Conservation (phyloP, 2,797 vertebrate species). For the Sphaeramia orbicularis region DNA sequence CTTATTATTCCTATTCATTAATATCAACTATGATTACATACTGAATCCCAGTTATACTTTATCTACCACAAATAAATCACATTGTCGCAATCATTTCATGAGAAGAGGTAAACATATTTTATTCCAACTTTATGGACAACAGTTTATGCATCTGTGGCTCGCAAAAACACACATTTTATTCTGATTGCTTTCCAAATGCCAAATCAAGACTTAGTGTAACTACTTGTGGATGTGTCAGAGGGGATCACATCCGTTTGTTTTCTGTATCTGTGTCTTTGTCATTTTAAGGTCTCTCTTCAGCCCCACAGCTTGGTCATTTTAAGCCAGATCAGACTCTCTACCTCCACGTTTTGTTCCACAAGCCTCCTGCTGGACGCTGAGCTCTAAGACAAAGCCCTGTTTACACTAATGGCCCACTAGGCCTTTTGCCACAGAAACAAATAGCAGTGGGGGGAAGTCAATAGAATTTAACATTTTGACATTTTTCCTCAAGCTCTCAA, state of each 20-base stretch:
- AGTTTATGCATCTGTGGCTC: too few species aligned
- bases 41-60: too few species aligned
- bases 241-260: slow-evolving; percentile 59
- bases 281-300: slow-evolving; percentile 72
- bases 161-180: neutral
- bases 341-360: slow-evolving; percentile 78
- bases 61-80: too few species aligned
- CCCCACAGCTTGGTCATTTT: slow-evolving; percentile 75
- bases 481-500: slow-evolving; percentile 88
- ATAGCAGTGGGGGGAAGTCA: slow-evolving; percentile 83
- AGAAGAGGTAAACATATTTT: too few species aligned
- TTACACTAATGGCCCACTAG: slow-evolving; percentile 88
- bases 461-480: slow-evolving; percentile 89
- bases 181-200: slow-evolving; percentile 26
- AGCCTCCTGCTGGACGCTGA: slow-evolving; percentile 83
- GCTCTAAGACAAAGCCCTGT: slow-evolving; percentile 89
- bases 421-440: slow-evolving; percentile 86
- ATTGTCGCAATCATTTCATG: too few species aligned
- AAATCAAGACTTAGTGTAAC: slow-evolving; percentile 24
- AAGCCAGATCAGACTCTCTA: slow-evolving; percentile 79
- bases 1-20: too few species aligned
- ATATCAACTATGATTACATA: too few species aligned
- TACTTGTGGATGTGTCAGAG: slow-evolving; percentile 41
- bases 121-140: too few species aligned
- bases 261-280: slow-evolving; percentile 74